phyloP scores from a whole-genome alignment of 2,113 vertebrate species.

The Colaptes auratus region DNA sequence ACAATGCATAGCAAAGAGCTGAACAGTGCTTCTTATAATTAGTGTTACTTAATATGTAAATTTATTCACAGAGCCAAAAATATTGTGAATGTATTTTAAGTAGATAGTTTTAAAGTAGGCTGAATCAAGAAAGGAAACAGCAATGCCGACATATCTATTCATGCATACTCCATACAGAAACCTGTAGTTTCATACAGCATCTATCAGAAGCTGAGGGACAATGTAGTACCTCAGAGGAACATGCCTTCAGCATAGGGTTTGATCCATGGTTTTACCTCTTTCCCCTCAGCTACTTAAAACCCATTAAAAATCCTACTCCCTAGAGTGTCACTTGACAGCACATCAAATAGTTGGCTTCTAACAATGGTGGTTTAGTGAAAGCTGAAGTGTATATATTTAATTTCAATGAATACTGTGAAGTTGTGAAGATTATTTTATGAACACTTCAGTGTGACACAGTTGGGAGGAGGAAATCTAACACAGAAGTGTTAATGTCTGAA shows the following conservation, averaged over 20 bases:
- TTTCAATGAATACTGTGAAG: slow-evolving; percentile 2
- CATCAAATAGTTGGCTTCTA: slow-evolving; percentile 13
- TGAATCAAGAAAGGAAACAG: neutral
- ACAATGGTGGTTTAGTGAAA: slow-evolving; percentile 11
- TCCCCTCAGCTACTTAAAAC: neutral
- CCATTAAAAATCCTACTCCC: neutral
- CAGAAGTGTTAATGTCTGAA: neutral
- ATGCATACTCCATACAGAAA: neutral
- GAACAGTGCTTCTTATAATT: neutral
- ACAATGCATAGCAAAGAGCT: neutral
- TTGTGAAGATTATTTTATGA: slow-evolving; percentile 11
- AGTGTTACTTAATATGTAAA: neutral
- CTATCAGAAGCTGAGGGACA: neutral
- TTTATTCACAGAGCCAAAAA: neutral
- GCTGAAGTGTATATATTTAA: slow-evolving; percentile 12
- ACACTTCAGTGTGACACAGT: neutral
- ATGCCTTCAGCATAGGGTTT: neutral
- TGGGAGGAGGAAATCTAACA: slow-evolving; percentile 18
- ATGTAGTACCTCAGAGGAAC: neutral
- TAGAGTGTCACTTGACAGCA: neutral
- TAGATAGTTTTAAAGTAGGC: neutral
- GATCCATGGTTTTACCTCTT: neutral
- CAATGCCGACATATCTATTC: neutral
- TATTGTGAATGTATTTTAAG: neutral
- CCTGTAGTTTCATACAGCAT: neutral